A percentile compares a stretch with the other conserved stretches of the same genome.
phyloP scores from a whole-genome alignment of 1,140 invertebrate genomes.

The Zaprionus davidi region DNA sequence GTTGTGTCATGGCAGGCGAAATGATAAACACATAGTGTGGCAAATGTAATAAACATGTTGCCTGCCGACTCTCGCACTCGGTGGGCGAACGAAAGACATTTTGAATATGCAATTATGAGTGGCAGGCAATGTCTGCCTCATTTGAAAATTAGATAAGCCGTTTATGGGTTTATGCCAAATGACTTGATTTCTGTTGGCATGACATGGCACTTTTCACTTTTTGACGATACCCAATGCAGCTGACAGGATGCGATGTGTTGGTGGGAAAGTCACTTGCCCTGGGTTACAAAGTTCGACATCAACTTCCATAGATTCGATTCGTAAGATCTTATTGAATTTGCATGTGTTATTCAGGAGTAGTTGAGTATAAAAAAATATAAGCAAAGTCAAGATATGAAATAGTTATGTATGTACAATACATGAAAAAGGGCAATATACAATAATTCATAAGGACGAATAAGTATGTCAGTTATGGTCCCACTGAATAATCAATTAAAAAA shows the following conservation, averaged over 20 bases:
- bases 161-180: slow-evolving; percentile 65
- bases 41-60: slow-evolving; percentile 81
- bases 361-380: background rate
- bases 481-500: no score
- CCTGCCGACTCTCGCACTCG: slow-evolving; percentile 39
- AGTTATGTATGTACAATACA: no score
- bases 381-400: background rate
- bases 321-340: background rate
- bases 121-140: slow-evolving; percentile 73
- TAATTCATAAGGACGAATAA: no score
- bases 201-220: slow-evolving; percentile 23
- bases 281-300: background rate
- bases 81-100: slow-evolving; percentile 69
- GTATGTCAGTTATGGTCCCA: no score
- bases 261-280: background rate
- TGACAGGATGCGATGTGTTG: background rate
- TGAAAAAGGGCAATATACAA: no score
- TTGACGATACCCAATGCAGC: slow-evolving; percentile 2
- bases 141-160: slow-evolving; percentile 77
- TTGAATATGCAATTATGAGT: slow-evolving; percentile 79
- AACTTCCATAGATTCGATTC: background rate
- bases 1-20: slow-evolving; percentile 50
- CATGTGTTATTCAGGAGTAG: background rate
- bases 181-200: slow-evolving; percentile 59
- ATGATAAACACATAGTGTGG: slow-evolving; percentile 69